Base-by-base conservation (phyloP, 2,888 invertebrate genomes). In the Agrochola litura region DNA sequence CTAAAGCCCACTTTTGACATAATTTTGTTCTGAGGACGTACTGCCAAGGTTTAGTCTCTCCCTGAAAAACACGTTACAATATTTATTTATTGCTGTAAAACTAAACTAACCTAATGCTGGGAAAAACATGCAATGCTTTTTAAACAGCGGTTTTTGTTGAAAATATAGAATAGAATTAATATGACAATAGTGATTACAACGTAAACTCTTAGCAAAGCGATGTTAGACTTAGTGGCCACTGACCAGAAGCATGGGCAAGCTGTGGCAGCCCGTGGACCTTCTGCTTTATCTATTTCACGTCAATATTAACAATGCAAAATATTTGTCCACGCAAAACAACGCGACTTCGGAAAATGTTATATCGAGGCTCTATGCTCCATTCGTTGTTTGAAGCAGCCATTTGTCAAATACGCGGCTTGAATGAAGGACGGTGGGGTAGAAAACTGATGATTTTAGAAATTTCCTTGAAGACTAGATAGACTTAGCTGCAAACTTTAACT, bases 321-420 rank as follows among this genome's bases (percentile, higher is more conserved):
- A 70, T 75, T 81, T 76, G 73, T 77, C 61, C n/a, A 65, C 66
- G 66, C 74, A 49, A 60, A 73, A 81, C 71, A 73, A 56, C 58
- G 68, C 46, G 60, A 69, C 82, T 72, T 76, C 52, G 71, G 71
- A 73, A 84, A 78, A 72, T 75, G 65, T 81, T 79, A 41, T 78
- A 84, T 74, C 66, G 76, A 78, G 61, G 67, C 63, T 77, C 69
- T 76, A 63, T 73, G 70, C 71, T 73, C 65, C 77, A 79, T 85
- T 84, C 73, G 86, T 84, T 87, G 65, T 71, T 79, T 78, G 66
- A 65, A 79, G 68, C 77, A 65, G 69, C 77, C 64, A 89, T 89
- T 89, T 88, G 82, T 86, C 81, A 84, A 81, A 80, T 10, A 75
- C 58, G 58, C n/a, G 56, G 46, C 37, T 54, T 81, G 76, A 71